A percentile compares a stretch with the other conserved stretches of the same genome.
phyloP scores from a whole-genome alignment of 1,140 invertebrate genomes.

The Leptonema lineaticorne region DNA sequence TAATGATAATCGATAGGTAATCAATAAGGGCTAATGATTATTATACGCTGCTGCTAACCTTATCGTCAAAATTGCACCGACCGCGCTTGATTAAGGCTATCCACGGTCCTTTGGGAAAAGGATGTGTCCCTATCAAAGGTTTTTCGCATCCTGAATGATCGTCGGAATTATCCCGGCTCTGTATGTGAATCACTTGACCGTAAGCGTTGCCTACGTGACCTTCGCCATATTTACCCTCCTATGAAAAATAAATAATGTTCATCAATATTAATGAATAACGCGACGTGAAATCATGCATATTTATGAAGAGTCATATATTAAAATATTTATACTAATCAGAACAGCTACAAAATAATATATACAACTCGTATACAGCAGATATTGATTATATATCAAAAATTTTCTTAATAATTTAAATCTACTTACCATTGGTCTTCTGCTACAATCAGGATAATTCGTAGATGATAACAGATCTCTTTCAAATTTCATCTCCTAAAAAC shows the following conservation, averaged over 20 bases:
- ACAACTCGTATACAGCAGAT: too few relatives aligned
- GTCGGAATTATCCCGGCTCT: constrained; percentile 52
- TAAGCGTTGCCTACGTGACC: constrained; percentile 57
- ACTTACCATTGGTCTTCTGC: neutral
- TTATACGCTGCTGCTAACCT: constrained; percentile 57
- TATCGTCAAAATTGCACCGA: constrained; percentile 73
- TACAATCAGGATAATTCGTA: neutral
- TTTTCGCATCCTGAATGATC: constrained; percentile 68
- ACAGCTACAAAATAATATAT: too few relatives aligned
- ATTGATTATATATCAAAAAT: too few relatives aligned
- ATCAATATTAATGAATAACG: neutral
- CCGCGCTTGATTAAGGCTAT: constrained; percentile 74
- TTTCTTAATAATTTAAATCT: too few relatives aligned
- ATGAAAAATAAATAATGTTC: constrained; percentile 34
- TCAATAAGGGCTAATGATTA: too few relatives aligned
- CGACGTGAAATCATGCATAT: too few relatives aligned
- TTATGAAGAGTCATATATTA: too few relatives aligned
- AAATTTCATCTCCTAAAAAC: neutral
- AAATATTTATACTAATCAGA: too few relatives aligned
- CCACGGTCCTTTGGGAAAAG: constrained; percentile 62
- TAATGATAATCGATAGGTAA: too few relatives aligned
- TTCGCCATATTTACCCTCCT: constrained; percentile 70
- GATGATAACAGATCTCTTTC: neutral
- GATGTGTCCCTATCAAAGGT: constrained; percentile 57
- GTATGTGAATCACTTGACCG: constrained; percentile 63